phyloP scores from a whole-genome alignment of 2,888 invertebrate genomes.

The Tuta absoluta region DNA sequence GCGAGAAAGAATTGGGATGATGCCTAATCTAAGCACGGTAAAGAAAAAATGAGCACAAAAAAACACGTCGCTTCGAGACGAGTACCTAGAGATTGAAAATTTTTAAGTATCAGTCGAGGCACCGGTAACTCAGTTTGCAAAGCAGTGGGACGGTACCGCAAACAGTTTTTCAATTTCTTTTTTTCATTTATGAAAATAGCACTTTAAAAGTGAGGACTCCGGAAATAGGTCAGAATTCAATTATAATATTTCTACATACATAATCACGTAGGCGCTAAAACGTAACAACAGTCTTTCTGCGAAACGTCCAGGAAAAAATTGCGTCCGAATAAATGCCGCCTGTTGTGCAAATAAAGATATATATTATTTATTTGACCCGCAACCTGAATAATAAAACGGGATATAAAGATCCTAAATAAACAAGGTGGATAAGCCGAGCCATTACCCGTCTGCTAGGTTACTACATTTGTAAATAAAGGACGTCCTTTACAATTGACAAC shows the following conservation, averaged over 20 bases:
- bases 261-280: conserved; percentile 23
- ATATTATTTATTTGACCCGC: conserved; percentile 21
- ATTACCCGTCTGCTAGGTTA: conserved; percentile 22
- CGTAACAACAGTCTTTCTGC: neutral
- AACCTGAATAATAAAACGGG: conserved; percentile 25
- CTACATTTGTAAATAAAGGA: conserved; percentile 21
- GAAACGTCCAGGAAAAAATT: conserved; percentile 18
- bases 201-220: conserved; percentile 11
- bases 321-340: conserved; percentile 2
- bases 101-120: too few relatives aligned
- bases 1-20: too few relatives aligned
- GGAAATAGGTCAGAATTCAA: conserved; percentile 29
- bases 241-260: conserved; percentile 30
- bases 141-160: too few relatives aligned
- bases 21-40: too few relatives aligned
- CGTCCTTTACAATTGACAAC: neutral
- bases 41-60: too few relatives aligned
- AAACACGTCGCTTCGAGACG: too few relatives aligned
- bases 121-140: too few relatives aligned
- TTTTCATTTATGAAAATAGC: too few relatives aligned
- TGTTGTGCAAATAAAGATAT: conserved; percentile 24
- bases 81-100: too few relatives aligned
- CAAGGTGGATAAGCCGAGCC: conserved; percentile 20
- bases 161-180: too few relatives aligned
- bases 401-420: conserved; percentile 29